These are phyloP conservation scores for Phoenicopterus ruber DNA, from an alignment of 2,113 vertebrate genomes.

Conservation along the genomic window DNA sequence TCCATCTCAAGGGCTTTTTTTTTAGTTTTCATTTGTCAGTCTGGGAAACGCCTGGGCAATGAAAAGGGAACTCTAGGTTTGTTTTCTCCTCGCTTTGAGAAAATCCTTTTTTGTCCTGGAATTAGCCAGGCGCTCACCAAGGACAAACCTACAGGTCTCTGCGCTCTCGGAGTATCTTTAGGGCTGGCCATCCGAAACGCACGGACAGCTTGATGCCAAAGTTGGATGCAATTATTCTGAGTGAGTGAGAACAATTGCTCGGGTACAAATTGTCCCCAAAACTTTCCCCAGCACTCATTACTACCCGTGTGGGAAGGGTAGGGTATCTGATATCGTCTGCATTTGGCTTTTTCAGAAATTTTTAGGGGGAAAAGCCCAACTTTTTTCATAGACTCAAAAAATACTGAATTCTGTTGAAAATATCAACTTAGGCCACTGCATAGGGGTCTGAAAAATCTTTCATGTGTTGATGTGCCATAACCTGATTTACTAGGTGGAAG, in stretches of 20 bases:
- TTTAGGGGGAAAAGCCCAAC: not conserved
- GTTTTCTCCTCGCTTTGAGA: not conserved
- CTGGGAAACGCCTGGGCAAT: not conserved
- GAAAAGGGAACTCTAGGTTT: not conserved
- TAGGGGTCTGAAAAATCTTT: not conserved
- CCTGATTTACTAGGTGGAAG: not conserved
- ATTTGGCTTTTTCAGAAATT: not conserved
- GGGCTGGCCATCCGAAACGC: not conserved
- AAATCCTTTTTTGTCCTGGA: accelerated
- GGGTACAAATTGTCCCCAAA: not conserved
- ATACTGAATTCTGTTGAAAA: not conserved
- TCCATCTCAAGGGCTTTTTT: not conserved
- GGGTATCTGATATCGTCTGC: not conserved
- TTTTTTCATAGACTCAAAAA: not conserved
- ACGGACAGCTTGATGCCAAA: not conserved
- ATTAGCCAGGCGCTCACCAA: not conserved
- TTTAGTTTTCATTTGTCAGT: not conserved
- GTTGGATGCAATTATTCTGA: not conserved
- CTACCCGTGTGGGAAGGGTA: accelerated
- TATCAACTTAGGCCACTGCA: not conserved
- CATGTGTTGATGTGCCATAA: not conserved
- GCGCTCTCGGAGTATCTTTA: not conserved
- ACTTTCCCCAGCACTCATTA: not conserved
- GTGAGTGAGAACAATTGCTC: not conserved
- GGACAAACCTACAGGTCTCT: not conserved